Percentiles rank a stretch among this genome's conserved stretches.
Conservation (phyloP, 2,888 invertebrate genomes). For the Zhuqinia jingwanae region DNA sequence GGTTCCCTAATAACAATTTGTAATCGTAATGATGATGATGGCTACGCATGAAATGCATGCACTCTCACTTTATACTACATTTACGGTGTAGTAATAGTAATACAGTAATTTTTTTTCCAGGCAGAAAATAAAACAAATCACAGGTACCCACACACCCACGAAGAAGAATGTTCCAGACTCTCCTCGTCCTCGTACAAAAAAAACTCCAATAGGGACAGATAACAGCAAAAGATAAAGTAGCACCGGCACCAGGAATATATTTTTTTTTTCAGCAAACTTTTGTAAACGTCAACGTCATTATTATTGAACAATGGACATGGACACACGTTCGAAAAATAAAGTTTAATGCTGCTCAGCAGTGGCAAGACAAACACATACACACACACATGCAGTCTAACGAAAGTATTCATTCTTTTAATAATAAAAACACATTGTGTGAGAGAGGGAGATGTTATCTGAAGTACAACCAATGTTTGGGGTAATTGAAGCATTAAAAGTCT, state of each 20-base stretch:
- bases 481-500: conserved; percentile 51
- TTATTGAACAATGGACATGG: no score
- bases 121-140: no score
- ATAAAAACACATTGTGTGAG: not conserved
- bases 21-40: conserved; percentile 75
- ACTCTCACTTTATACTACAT: not conserved
- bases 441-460: not conserved
- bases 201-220: not conserved
- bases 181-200: no score
- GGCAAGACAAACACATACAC: no score
- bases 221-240: no score
- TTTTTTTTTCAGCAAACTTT: no score
- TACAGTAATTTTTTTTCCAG: conserved; percentile 31
- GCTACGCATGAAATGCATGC: conserved; percentile 63
- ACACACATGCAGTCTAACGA: no score
- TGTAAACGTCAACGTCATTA: no score
- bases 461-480: not conserved
- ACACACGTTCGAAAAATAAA: no score
- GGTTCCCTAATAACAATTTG: conserved; percentile 74
- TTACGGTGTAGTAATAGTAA: not conserved
- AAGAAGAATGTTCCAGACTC: no score
- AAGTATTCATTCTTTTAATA: not conserved
- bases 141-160: conserved; percentile 1
- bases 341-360: no score
- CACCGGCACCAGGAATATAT: no score